Conservation (phyloP, 1,140 invertebrate genomes). For the Drosophila gunungcola region DNA sequence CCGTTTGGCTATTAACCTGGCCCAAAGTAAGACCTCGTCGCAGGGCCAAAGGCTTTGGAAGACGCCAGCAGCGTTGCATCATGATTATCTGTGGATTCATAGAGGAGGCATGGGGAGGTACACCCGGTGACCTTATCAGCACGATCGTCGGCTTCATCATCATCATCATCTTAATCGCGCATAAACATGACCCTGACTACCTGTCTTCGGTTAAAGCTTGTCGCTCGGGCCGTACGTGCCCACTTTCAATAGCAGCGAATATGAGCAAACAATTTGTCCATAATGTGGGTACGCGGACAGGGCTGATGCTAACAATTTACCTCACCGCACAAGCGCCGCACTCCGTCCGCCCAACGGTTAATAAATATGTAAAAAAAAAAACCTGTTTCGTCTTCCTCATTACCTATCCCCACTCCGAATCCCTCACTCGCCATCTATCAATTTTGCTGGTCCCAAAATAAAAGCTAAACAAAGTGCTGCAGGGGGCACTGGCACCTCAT, state of each 20-base stretch:
- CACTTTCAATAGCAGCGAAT: constrained; percentile 42
- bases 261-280: constrained; percentile 73
- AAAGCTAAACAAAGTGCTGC: constrained; percentile 33
- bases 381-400: constrained; percentile 45
- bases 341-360: constrained; percentile 28
- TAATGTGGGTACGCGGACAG: constrained; percentile 36
- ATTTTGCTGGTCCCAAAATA: constrained; percentile 43
- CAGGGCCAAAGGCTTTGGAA: constrained; percentile 28
- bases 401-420: constrained; percentile 17
- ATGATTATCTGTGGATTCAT: constrained; percentile 53
- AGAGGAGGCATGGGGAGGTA: constrained; percentile 29
- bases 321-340: neutral
- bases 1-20: constrained; percentile 15
- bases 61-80: constrained; percentile 55
- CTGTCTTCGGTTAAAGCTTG: constrained; percentile 46
- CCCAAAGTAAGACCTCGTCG: constrained; percentile 9
- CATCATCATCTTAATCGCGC: constrained; percentile 35
- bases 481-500: constrained; percentile 34
- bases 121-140: constrained; percentile 45
- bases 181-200: constrained; percentile 63
- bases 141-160: constrained; percentile 46
- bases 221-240: constrained; percentile 47
- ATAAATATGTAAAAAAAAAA: constrained; percentile 26
- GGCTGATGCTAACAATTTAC: constrained; percentile 35
- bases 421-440: constrained; percentile 16